Base-by-base conservation (phyloP, 1,140 invertebrate species). In the Bombus impatiens region DNA sequence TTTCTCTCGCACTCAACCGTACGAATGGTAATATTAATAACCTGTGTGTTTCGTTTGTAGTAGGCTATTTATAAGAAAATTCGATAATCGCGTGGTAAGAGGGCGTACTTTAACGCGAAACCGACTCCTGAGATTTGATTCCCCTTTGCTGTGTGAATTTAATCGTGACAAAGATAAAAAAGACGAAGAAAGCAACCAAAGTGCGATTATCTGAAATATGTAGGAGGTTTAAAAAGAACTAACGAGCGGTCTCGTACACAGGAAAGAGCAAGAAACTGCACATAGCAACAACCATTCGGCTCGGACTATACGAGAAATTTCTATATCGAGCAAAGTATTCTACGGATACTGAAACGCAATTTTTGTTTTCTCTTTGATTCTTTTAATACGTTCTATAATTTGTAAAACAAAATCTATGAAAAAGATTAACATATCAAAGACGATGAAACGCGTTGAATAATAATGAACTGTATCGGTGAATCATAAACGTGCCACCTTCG, bases 41-140 rank as follows among this genome's bases (percentile, higher is more conserved):
- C 9, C 72, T 47, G 32, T 47, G 32, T 2, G 72, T 67, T 82
- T 82, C 59, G 42, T 76, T 67, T 25, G 42, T 80, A 70, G 65
- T 67, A 40, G 28, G 8, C 28, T 65, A 77, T 83, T 74, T 62
- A 74, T 82, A 82, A 47, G n/a, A 74, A 80, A 80, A 80, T 80
- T 80, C 78, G 53, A 80, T 80, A 80, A 35, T 80, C 78, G 65
- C 44, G 76, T 78, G 76, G 76, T 18, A 37, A 22, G 57, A 78
- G 42, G 28, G 35, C 28, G 15, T 42, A 32, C 53, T 35, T 78
- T 12, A 42, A 78, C 62, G 76, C 57, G 25, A 65, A 65, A 65
- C 76, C 18, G 76, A 15, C 76, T 22, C 37, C 40, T 6, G 59
- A 42, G 76, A 65, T 78, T 67, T 18, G 40, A 65, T 42, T 42